Evolutionary conservation across 92 coral and sea anemone genomes (phyloP).

Genomic region (Parazoanthus darwini): DNA sequence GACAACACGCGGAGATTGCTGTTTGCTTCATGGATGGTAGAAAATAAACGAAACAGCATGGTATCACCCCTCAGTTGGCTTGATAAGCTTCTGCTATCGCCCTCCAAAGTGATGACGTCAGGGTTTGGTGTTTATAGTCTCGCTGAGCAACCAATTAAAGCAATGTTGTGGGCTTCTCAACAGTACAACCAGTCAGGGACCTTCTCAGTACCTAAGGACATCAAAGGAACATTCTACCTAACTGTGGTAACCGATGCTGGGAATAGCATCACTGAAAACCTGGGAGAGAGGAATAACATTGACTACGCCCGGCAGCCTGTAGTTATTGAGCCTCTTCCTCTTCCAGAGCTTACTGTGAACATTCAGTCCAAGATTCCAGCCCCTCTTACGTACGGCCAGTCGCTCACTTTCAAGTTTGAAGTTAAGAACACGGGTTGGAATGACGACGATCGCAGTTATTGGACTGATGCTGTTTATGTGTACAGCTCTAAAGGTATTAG

Average conservation of each 20-base stretch:
- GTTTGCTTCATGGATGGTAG: slow-evolving; percentile 54
- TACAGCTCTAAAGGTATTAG: slow-evolving; percentile 39
- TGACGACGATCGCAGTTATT: slow-evolving; percentile 48
- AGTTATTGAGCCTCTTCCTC: slow-evolving; percentile 34
- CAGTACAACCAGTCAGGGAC: slow-evolving; percentile 57
- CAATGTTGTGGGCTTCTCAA: slow-evolving; percentile 59
- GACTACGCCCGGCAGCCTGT: slow-evolving; percentile 36
- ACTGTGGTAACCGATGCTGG: slow-evolving; percentile 56
- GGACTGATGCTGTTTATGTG: slow-evolving; percentile 68
- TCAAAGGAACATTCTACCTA: slow-evolving; percentile 62
- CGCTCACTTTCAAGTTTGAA: slow-evolving; percentile 49
- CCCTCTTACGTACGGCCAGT: slow-evolving; percentile 53
- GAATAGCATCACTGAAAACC: slow-evolving; percentile 37
- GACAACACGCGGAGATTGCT: slow-evolving; percentile 54
- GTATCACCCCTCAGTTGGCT: slow-evolving; percentile 45
- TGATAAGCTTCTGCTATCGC: slow-evolving; percentile 60
- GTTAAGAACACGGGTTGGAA: slow-evolving; percentile 56
- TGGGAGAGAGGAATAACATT: slow-evolving; percentile 44
- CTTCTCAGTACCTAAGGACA: slow-evolving; percentile 43
- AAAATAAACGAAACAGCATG: slow-evolving; percentile 65
- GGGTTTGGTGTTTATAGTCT: slow-evolving; percentile 43
- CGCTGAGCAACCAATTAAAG: slow-evolving; percentile 42
- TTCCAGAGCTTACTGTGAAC: slow-evolving; percentile 44
- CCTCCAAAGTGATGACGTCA: slow-evolving; percentile 22
- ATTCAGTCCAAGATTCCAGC: slow-evolving; percentile 48